A percentile compares a stretch with the other conserved stretches of the same genome.
These are phyloP conservation scores for Seira ritae DNA, from an alignment of 2,888 invertebrate genomes.

Conservation along the genomic window DNA sequence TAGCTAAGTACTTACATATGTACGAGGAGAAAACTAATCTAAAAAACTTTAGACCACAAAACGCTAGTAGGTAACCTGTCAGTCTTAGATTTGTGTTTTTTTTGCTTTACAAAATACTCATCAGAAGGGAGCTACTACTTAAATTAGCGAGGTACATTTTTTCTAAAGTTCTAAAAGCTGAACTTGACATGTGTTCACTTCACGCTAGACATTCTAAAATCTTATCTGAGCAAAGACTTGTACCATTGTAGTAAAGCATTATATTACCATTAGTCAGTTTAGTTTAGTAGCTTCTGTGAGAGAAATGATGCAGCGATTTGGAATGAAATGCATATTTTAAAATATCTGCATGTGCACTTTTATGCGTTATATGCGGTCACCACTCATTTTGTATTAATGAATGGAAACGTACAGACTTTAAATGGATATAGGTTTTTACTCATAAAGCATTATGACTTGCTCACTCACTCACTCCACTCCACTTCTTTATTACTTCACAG, in stretches of 20 bases:
- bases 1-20: too few relatives aligned
- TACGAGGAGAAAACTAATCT: background rate
- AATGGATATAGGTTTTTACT: too few relatives aligned
- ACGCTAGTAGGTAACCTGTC: background rate
- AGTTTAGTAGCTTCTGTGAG: background rate
- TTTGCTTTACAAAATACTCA: background rate
- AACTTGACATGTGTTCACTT: conserved; percentile 7
- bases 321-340: conserved; percentile 1
- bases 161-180: background rate
- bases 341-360: background rate
- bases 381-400: background rate
- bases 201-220: background rate
- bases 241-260: background rate
- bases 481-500: background rate
- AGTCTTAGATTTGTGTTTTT: background rate
- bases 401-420: background rate
- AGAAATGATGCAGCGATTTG: background rate
- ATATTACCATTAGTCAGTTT: conserved; percentile 11
- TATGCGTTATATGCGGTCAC: too few relatives aligned
- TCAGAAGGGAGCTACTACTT: background rate
- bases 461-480: too few relatives aligned
- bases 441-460: too few relatives aligned
- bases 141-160: conserved; percentile 7
- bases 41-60: background rate
- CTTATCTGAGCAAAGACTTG: background rate